These are phyloP conservation scores for Dasysyrphus albostriatus DNA, from an alignment of 2,888 invertebrate genomes.

Conservation along the genomic window DNA sequence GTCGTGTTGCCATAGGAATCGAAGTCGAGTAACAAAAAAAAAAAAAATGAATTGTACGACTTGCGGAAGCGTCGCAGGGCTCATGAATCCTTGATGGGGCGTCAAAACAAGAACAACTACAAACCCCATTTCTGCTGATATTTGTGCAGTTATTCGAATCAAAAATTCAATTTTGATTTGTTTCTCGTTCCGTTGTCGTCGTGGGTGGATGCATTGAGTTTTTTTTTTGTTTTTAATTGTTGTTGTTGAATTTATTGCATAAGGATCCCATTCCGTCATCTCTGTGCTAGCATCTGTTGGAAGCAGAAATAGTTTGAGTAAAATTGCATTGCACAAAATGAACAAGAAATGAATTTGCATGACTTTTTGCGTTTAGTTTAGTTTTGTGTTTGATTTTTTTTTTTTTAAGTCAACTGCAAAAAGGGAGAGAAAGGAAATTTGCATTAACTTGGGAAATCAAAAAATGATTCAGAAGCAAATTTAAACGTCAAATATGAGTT, in stretches of 20 bases:
- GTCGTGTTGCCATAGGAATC: conserved; percentile 18
- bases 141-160: conserved; percentile 61
- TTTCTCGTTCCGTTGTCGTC: conserved; percentile 25
- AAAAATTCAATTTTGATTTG: conserved; percentile 73
- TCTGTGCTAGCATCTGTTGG: conserved; percentile 11
- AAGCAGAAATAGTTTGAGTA: conserved; percentile 28
- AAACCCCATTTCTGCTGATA: conserved; percentile 33
- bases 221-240: not conserved
- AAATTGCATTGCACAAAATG: conserved; percentile 30
- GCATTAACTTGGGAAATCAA: conserved; percentile 63
- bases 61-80: conserved; percentile 55
- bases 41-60: conserved; percentile 28
- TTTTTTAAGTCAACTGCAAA: not conserved
- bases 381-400: not conserved
- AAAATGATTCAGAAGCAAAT: conserved; percentile 56
- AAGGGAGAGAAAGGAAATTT: conserved; percentile 36
- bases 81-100: conserved; percentile 70
- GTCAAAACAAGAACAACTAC: conserved; percentile 43
- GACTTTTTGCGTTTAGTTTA: conserved; percentile 25
- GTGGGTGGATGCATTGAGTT: conserved; percentile 9
- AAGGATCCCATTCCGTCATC: not conserved
- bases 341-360: conserved; percentile 58
- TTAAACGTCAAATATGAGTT: conserved; percentile 58
- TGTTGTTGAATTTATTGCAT: conserved; percentile 29
- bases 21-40: conserved; percentile 1